A percentile compares a stretch with the other conserved stretches of the same genome.
Conservation (phyloP, 2,797 vertebrate species). For the Oreortyx pictus region DNA sequence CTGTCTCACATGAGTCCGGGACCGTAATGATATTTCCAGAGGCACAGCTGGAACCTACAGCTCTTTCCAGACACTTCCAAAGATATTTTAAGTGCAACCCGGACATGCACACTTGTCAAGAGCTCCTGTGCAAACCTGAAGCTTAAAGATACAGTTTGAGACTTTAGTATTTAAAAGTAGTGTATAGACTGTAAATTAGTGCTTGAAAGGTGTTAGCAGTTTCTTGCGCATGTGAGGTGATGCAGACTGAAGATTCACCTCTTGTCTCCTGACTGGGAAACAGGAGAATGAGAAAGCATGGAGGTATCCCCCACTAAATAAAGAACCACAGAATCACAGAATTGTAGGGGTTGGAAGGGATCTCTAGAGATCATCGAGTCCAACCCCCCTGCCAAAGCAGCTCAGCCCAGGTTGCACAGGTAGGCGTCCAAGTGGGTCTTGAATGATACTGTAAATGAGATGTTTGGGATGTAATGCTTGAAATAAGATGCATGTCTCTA, state of each 20-base stretch:
- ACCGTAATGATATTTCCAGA: conserved; percentile 54
- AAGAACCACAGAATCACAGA: not conserved
- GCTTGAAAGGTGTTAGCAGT: not conserved
- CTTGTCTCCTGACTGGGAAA: not conserved
- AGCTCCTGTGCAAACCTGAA: not conserved
- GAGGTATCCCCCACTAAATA: not conserved
- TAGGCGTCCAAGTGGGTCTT: too few species aligned
- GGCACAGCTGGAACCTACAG: not conserved
- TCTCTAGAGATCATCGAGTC: too few species aligned
- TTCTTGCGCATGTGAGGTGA: not conserved
- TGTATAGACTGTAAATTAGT: not conserved
- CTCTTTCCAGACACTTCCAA: conserved; percentile 14
- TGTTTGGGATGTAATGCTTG: not conserved
- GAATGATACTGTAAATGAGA: not conserved
- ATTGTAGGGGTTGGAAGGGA: too few species aligned
- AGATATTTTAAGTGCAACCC: conserved; percentile 11
- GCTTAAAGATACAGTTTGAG: not conserved
- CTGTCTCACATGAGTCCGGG: conserved; percentile 11
- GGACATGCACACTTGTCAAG: not conserved
- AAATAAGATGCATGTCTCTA: not conserved
- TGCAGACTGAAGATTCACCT: rapidly evolving
- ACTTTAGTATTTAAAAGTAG: not conserved
- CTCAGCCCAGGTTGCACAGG: too few species aligned
- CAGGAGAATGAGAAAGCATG: not conserved
- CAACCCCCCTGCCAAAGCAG: too few species aligned